Base-by-base conservation (phyloP, 2,113 vertebrate species). In the Syngnathus scovelli region DNA sequence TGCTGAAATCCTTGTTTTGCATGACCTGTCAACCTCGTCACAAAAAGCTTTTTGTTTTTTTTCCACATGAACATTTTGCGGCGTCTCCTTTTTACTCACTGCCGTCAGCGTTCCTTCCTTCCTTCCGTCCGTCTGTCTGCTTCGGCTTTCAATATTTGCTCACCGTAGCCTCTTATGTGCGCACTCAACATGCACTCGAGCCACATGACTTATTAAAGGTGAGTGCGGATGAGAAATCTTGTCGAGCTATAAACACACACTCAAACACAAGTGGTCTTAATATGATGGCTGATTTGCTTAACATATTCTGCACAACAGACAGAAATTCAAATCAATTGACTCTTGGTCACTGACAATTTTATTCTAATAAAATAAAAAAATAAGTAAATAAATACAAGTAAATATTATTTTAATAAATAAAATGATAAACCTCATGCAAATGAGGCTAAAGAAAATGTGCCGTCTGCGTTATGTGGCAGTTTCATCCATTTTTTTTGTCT, bases 181-280 rank as follows among this genome's bases (percentile, higher is more conserved):
- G 56, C 62, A 62, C 60, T 69, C 64, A 46, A 43, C 60, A 18
- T 10, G 51, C 75, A 68, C 64, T 73, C 67, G 4, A 68, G 15
- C 23, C 68, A 64, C 41, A 73, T 59, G 51, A 64, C 74, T 79
- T 71, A 68, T 77, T 74, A 19, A 77, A 66, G 68, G 58, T 61
- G 76, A 44, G 49, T 71, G 44, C 58, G 64, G 33, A 52, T 49
- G 64, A 68, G 54, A 69, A n/a, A 60, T 11, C 7, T 67, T 44
- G 21, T 12, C 18, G 11, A 0, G 19, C 2, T 46, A 12, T 52
- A 61, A 64, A 76, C 52, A 64, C 56, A 65, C 39, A 55, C n/a
- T 69, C 59, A 65, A 16, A 67, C 64, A 65, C 13, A 36, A 71
- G 1, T 68, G 3, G 6, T 70, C 52, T 41, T 62, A 69, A 69